Evolutionary conservation across 1,140 invertebrate species (phyloP).

Genomic region (Procambarus virginalis): DNA sequence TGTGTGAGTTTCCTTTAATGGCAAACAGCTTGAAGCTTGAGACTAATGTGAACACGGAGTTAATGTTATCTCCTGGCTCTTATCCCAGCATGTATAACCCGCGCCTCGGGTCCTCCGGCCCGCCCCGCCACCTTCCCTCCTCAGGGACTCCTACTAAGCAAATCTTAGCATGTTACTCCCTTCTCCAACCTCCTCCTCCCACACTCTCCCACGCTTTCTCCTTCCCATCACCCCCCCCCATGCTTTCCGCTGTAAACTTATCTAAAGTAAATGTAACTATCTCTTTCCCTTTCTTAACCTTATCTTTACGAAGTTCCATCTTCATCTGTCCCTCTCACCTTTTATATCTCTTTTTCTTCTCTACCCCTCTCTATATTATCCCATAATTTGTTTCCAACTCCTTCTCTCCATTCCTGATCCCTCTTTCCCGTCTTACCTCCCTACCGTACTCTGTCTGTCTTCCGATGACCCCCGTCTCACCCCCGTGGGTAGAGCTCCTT

Average conservation of each 20-base stretch:
- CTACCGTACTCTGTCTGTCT: not conserved
- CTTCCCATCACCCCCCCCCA: not conserved
- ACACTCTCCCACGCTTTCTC: not conserved
- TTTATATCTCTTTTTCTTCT: not conserved
- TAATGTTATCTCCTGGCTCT: too few relatives aligned
- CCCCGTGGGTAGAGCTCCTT: not conserved
- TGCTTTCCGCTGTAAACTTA: too few relatives aligned
- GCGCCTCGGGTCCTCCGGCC: too few relatives aligned
- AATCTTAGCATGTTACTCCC: not conserved
- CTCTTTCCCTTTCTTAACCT: not conserved
- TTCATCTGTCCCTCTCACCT: not conserved
- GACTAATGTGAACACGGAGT: too few relatives aligned
- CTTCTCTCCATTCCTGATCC: not conserved
- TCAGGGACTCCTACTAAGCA: too few relatives aligned
- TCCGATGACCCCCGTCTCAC: not conserved
- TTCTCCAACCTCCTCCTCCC: not conserved
- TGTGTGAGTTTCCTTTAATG: too few relatives aligned
- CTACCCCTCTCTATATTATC: not conserved
- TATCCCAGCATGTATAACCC: too few relatives aligned
- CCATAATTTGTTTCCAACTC: not conserved
- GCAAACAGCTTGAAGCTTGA: too few relatives aligned
- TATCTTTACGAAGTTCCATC: not conserved
- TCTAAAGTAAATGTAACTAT: too few relatives aligned
- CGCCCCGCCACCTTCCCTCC: too few relatives aligned
- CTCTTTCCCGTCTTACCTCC: not conserved